Percentiles rank a stretch among this genome's conserved stretches.
phyloP scores from a whole-genome alignment of 2,888 invertebrate species.

The Calliopum simillimum region DNA sequence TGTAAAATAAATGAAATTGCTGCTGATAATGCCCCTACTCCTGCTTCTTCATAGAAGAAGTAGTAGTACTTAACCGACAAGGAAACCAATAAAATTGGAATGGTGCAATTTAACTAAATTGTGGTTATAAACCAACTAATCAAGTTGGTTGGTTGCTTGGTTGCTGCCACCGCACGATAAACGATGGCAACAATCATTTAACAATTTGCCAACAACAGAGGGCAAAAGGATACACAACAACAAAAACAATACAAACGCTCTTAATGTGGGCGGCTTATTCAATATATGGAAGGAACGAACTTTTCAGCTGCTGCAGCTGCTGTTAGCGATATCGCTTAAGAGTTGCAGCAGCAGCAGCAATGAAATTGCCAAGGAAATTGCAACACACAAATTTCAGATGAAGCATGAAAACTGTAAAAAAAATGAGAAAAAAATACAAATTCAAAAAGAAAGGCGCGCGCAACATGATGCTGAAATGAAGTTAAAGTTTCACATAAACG shows the following conservation, averaged over 20 bases:
- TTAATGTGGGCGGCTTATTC: not conserved
- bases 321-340: conserved; percentile 2
- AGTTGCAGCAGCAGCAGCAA: conserved; percentile 7
- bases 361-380: conserved; percentile 23
- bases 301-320: conserved; percentile 14
- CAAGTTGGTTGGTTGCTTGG: conserved; percentile 1
- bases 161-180: not conserved
- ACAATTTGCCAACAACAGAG: not conserved
- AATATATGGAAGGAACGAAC: not conserved
- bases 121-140: conserved; percentile 4
- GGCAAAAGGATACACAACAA: not conserved
- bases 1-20: too few species aligned
- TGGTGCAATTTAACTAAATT: conserved; percentile 17
- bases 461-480: conserved; percentile 9
- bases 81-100: conserved; percentile 9
- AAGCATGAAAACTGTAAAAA: not conserved
- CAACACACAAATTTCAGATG: conserved; percentile 12
- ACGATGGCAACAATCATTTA: conserved; percentile 1
- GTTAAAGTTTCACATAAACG: conserved; percentile 12
- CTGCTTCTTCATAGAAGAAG: too few species aligned
- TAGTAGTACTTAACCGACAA: not conserved
- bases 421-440: not conserved
- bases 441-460: not conserved
- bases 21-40: too few species aligned
- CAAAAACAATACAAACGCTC: conserved; percentile 12